Conservation (phyloP, 2,888 invertebrate species). For the Gisinianus flammeolus region DNA sequence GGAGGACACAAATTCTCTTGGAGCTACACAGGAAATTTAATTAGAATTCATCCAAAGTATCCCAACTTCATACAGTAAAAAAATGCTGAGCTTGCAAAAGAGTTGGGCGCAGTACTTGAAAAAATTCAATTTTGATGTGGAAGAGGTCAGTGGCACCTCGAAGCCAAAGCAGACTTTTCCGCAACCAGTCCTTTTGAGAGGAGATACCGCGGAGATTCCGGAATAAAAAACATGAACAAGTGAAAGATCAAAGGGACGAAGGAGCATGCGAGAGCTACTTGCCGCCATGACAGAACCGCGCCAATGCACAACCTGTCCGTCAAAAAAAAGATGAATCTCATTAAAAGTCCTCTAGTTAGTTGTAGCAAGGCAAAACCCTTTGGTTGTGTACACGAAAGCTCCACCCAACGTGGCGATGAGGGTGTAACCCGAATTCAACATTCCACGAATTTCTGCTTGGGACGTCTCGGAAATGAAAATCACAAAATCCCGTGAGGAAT, state of each 20-base stretch:
- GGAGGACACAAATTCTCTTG: neutral
- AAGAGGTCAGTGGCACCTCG: slow-evolving; percentile 66
- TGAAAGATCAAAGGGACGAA: slow-evolving; percentile 74
- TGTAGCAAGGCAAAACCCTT: neutral
- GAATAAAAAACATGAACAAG: slow-evolving; percentile 78
- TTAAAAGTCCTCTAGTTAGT: neutral
- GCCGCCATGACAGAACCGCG: slow-evolving; percentile 69
- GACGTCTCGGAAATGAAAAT: slow-evolving; percentile 11
- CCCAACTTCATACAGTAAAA: neutral
- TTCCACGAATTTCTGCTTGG: neutral
- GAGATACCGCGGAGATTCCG: slow-evolving; percentile 75
- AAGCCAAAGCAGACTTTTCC: slow-evolving; percentile 75
- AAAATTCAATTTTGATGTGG: slow-evolving; percentile 39
- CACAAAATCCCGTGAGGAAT: slow-evolving; percentile 34
- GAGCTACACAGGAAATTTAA: neutral
- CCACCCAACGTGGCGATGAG: neutral
- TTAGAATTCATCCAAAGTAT: neutral
- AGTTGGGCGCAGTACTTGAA: slow-evolving; percentile 40
- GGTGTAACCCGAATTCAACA: neutral
- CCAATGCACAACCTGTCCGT: slow-evolving; percentile 66
- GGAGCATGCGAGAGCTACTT: slow-evolving; percentile 72
- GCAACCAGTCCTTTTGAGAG: slow-evolving; percentile 66
- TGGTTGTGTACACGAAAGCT: neutral
- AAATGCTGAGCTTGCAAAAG: neutral
- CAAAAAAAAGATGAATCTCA: no score